Evolutionary conservation across 2,797 vertebrate species (phyloP), one percentile per base, ranked within the genome.

Genomic region (Hipposideros larvatus): DNA sequence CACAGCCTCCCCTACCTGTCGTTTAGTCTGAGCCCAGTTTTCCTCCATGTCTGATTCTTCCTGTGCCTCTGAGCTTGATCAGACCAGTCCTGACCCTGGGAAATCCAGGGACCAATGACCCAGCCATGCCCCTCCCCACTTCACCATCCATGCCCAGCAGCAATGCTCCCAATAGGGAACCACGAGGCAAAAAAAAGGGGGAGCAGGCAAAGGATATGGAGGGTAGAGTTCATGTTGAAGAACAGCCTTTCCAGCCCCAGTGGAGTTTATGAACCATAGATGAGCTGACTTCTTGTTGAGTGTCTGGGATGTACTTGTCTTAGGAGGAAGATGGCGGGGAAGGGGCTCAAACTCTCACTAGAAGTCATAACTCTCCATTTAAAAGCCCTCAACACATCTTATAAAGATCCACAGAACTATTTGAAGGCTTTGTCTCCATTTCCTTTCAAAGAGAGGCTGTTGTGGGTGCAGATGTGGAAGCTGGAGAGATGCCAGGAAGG

Each of bases 391-490:
- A 83, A 84, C 28, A 46, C 16, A 15, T 82, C 90, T 87, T 77
- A 57, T 87, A 92, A 91, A 93, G 80, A 93, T 55, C 61, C 51
- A 63, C 26, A 71, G 65, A 91, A 78, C 66, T 85, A 79, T 91
- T 90, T 89, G 63, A 80, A 95, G 51, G 75, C 16, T 89, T 87
- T 90, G 18, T 86, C 83, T 96, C 78, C 13, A 43, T 73, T 86
- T 83, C 21, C 41, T 96, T 96, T 91, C 65, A 93, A 93, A 91
- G 63, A 96, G 8, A 87, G 73, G 53, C 65, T 53, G 28, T 48
- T 77, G 79, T 34, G 31, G 61, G 48, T 43, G 77, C 16, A 19
- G 55, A 90, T 75, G 59, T 43, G 79, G 59, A 80, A 94, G 37
- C 48, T 46, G 24, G 51, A 75, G 51, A 83, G 21, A 75, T 41